Conservation (phyloP, 2,113 vertebrate species). For the Maccullochella peelii region DNA sequence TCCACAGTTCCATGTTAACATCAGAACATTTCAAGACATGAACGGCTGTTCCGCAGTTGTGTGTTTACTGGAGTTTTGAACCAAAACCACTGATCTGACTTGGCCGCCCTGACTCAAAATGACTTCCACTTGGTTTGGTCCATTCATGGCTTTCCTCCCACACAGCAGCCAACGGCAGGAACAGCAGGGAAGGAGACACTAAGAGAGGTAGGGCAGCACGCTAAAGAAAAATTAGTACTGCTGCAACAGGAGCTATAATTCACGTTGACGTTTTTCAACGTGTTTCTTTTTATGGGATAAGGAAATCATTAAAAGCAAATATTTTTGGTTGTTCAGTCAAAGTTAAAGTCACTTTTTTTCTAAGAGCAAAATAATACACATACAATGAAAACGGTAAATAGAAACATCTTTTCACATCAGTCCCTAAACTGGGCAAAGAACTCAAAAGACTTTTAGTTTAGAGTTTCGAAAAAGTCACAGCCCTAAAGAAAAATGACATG, state of each 20-base stretch:
- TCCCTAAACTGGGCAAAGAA: background rate
- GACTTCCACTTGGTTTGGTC: slow-evolving; percentile 57
- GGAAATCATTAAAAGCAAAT: background rate
- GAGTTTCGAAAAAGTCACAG: background rate
- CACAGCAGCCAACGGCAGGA: slow-evolving; percentile 35
- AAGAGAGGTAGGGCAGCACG: slow-evolving; percentile 16
- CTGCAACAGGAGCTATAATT: background rate
- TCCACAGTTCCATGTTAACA: background rate
- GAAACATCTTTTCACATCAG: background rate
- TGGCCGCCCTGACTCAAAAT: slow-evolving; percentile 48
- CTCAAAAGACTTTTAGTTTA: background rate
- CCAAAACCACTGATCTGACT: slow-evolving; percentile 53
- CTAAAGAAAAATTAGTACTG: background rate
- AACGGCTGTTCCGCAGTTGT: slow-evolving; percentile 26
- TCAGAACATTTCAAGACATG: slow-evolving; percentile 10
- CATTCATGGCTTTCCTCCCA: slow-evolving; percentile 55
- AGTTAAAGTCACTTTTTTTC: background rate
- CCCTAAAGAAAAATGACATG: background rate
- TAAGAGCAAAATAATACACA: background rate
- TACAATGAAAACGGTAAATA: background rate
- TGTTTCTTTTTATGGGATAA: background rate
- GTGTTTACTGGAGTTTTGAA: slow-evolving; percentile 21
- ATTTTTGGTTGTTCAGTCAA: background rate
- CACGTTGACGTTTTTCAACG: background rate
- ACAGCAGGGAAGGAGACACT: slow-evolving; percentile 11